Percentiles rank a stretch among this genome's conserved stretches.
phyloP scores from a whole-genome alignment of 1,140 invertebrate genomes.

The Helicoverpa zea region DNA sequence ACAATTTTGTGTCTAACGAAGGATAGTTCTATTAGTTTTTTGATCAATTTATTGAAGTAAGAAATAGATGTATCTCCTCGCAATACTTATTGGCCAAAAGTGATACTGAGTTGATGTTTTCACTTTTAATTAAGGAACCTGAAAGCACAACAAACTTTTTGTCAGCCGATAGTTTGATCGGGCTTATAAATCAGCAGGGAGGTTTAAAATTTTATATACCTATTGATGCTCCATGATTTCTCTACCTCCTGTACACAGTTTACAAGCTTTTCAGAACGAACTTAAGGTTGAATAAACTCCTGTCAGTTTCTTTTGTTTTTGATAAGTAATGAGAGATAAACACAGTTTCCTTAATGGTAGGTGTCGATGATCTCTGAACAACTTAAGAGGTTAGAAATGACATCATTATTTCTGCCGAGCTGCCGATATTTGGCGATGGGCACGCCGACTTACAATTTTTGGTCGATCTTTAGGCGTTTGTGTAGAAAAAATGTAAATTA shows the following conservation, averaged over 20 bases:
- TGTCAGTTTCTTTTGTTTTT: slow-evolving; percentile 1
- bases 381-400: slow-evolving; percentile 6
- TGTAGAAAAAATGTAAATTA: not conserved
- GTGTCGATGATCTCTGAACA: slow-evolving; percentile 16
- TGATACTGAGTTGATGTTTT: no score
- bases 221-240: not conserved
- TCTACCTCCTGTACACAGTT: not conserved
- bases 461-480: not conserved
- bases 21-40: slow-evolving; percentile 39
- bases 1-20: slow-evolving; percentile 16
- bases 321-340: not conserved
- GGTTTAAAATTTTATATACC: no score
- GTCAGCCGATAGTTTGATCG: no score
- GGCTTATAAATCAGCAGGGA: no score
- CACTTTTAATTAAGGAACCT: no score
- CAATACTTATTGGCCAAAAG: not conserved
- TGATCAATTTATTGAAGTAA: not conserved
- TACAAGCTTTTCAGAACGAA: not conserved
- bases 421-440: not conserved
- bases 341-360: not conserved
- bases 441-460: not conserved
- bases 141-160: no score
- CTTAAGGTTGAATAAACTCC: not conserved
- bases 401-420: slow-evolving; percentile 5
- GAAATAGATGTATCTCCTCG: not conserved